Evolutionary conservation across 1,140 invertebrate species (phyloP), one percentile per base, ranked within the genome.

Genomic region (Ceratina calcarata): DNA sequence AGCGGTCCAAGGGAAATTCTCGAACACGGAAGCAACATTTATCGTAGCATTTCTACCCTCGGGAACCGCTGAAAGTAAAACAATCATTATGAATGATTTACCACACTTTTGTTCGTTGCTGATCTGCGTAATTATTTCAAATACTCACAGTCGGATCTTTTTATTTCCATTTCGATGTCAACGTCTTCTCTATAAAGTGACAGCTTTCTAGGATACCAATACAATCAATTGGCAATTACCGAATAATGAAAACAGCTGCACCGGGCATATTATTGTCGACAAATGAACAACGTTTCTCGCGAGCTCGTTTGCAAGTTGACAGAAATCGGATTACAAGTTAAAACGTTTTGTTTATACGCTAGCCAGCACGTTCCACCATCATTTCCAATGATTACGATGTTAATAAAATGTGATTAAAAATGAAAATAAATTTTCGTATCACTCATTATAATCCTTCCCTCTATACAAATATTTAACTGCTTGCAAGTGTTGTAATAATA

Each of bases 1-100:
- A 24, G 80, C 80, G 24, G 86, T 79, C 89, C 89, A 90, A 49
- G 86, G 81, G 55, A 88, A 87, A 45, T 86, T 85, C 68, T 88
- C 86, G 10, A 87, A 65, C 15, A 3, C 27, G 18, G 76, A 53
- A 32, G 51, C 4, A 71, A 55, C 60, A 45, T 88, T 86, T 37
- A 69, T 61, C 27, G 65, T 64, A 13, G 13, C 70, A 15, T 68
- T 65, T 12, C 49, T 76, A 58, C 64, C 67, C 10, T 83, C 78
- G 4, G 55, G 15, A 74, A 45, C 72, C 75, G 61, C 68, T 78
- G 64, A 71, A 78, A 61, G 66, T 49, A 73, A 64, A 55, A 71
- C 53, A 79, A 76, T n/a, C 58, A 62, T 70, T 45, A 3, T 27
- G 4, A 60, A 78, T n/a, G 27, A 55, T 10, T 32, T 67, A 73